Evolutionary conservation across 2,888 invertebrate genomes (phyloP), one percentile per base, ranked within the genome.

Genomic region (Sinohyriopsis cumingii): DNA sequence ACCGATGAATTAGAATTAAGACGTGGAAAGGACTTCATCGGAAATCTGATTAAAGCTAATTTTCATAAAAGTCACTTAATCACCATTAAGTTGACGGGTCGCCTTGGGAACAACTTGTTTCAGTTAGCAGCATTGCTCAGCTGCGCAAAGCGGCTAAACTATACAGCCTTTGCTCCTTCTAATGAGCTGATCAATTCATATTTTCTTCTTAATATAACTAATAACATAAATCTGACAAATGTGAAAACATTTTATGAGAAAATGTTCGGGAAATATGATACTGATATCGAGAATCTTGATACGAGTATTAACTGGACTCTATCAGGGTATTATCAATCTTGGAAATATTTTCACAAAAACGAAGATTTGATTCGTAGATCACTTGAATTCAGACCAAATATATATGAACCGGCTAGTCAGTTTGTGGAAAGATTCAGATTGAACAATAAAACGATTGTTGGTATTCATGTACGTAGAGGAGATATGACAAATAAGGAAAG

Each of bases 21-120:
- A 33, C 33, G 7, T 1, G 7, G 7, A 33, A 33, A 9, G 7
- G 9, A 33, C 1, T 0, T 9, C 9, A 7, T 33, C 9, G 9
- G 33, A 33, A 33, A 33, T 33, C 9, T 33, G 33, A 33, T 33
- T 33, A 33, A 5, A 0, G 6, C 7, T 33, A 6, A 33, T 33
- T 9, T 7, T 33, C 33, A 33, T 7, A 7, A 7, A 33, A 9
- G 33, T 1, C 1, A 7, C 7, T 33, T 33, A 1, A 33, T 33
- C 9, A 33, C 33, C 9, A 33, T 33, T 33, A 7, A 7, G 1
- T 33, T 33, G 7, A 9, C 1, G 7, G 84, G 84, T 25, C 78
- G 84, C 19, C 77, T 82, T 56, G 84, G 84, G 19, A 84, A 84
- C 62, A 69, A 75, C 54, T 75, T 84, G 75, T 84, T 84, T 69